Conservation (phyloP, 2,113 vertebrate genomes). For the Rynchops niger region DNA sequence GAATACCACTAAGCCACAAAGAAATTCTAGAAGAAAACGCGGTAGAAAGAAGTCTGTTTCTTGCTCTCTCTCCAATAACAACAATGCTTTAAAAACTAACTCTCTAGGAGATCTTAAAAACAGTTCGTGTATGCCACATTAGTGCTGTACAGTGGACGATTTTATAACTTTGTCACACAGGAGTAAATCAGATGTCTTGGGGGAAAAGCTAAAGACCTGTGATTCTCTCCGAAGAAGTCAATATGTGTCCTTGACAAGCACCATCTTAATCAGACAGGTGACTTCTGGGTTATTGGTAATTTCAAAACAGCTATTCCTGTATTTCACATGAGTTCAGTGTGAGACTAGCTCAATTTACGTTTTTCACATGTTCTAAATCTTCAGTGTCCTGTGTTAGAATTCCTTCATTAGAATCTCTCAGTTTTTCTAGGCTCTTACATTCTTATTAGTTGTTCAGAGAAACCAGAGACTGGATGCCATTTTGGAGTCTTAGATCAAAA, state of each 20-base stretch:
- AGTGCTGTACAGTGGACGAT: neutral
- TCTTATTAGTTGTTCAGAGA: neutral
- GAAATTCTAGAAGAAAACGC: neutral
- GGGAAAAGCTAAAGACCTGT: neutral
- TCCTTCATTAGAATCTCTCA: neutral
- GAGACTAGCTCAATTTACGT: neutral
- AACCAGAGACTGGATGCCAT: neutral
- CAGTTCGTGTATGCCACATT: neutral
- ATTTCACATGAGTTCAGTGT: neutral
- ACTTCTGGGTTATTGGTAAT: neutral
- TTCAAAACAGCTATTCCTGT: neutral
- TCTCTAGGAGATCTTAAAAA: constrained; percentile 2
- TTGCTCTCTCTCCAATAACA: neutral
- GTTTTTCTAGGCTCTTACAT: neutral
- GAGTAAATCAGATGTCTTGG: constrained; percentile 4
- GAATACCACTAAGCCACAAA: neutral
- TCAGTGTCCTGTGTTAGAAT: neutral
- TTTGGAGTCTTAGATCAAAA: neutral
- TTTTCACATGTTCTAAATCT: neutral
- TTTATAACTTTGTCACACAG: neutral
- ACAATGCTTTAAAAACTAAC: neutral
- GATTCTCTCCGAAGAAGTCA: constrained; percentile 4
- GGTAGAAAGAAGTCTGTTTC: neutral
- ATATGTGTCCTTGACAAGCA: neutral
- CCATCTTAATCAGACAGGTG: neutral